Evolutionary conservation across 2,888 invertebrate species (phyloP).

Genomic region (Metacarcinus magister): DNA sequence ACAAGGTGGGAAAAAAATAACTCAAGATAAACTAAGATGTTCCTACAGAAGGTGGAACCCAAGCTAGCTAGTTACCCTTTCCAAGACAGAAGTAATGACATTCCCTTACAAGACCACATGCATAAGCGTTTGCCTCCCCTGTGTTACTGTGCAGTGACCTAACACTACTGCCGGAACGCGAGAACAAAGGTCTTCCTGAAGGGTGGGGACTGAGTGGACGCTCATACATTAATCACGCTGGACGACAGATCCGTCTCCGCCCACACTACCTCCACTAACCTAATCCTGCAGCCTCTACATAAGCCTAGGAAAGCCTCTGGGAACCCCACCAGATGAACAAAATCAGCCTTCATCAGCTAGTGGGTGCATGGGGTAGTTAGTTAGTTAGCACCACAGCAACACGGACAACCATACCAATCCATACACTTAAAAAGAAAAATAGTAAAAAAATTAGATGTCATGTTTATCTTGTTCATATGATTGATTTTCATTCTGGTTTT

Average conservation of each 20-base stretch:
- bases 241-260: background rate
- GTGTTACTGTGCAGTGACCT: background rate
- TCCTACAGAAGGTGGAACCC: too few species aligned
- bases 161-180: background rate
- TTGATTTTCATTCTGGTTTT: background rate
- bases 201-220: background rate
- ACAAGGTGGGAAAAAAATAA: too few species aligned
- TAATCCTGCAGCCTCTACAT: background rate
- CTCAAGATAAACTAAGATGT: too few species aligned
- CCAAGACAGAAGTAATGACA: background rate
- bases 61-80: background rate
- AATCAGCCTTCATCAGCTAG: background rate
- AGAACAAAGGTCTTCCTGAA: background rate
- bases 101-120: background rate
- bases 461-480: background rate
- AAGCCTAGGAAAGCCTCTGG: background rate
- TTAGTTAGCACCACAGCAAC: background rate
- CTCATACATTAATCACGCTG: constrained; percentile 1
- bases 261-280: constrained; percentile 30
- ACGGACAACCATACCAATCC: background rate
- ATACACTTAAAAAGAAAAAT: background rate
- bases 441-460: background rate
- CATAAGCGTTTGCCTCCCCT: background rate
- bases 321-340: background rate
- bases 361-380: background rate